phyloP scores from a whole-genome alignment of 2,888 invertebrate species.

The Nemoura dubitans region DNA sequence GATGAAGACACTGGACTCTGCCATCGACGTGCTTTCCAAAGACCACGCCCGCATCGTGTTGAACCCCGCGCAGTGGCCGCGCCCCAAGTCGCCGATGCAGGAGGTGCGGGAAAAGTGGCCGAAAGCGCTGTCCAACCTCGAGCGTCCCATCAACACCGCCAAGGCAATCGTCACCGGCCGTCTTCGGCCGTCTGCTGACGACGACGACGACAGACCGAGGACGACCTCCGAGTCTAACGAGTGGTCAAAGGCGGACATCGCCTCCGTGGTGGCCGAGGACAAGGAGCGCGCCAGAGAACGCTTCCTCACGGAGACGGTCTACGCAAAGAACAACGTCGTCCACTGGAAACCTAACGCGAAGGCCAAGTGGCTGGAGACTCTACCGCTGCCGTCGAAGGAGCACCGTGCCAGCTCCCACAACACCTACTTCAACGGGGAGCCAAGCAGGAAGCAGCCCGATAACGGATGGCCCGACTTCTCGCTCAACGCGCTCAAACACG shows the following conservation, averaged over 20 bases:
- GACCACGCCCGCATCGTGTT: neutral
- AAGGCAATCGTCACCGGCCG: constrained; percentile 22
- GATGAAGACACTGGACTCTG: constrained; percentile 37
- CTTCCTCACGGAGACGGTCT: constrained; percentile 25
- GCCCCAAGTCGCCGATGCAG: constrained; percentile 27
- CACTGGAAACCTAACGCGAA: constrained; percentile 22
- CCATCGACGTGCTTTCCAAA: constrained; percentile 40
- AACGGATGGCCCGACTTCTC: constrained; percentile 40
- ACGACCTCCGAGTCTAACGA: neutral
- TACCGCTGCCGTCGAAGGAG: constrained; percentile 25
- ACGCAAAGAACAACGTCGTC: constrained; percentile 15
- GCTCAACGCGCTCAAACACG: constrained; percentile 45
- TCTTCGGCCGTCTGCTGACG: neutral
- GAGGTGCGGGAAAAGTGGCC: constrained; percentile 28
- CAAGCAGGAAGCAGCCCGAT: constrained; percentile 39
- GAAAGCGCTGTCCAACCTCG: neutral
- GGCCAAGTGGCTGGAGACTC: constrained; percentile 25
- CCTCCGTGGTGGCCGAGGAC: neutral
- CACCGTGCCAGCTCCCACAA: constrained; percentile 4
- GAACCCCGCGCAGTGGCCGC: neutral
- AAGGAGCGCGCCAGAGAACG: constrained; percentile 17
- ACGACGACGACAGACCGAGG: neutral
- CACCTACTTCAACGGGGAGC: constrained; percentile 37
- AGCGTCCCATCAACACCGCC: neutral
- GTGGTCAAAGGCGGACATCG: constrained; percentile 24